A percentile compares a stretch with the other conserved stretches of the same genome.
phyloP scores from a whole-genome alignment of 2,797 vertebrate species.

The Pseudomugil gertrudae region DNA sequence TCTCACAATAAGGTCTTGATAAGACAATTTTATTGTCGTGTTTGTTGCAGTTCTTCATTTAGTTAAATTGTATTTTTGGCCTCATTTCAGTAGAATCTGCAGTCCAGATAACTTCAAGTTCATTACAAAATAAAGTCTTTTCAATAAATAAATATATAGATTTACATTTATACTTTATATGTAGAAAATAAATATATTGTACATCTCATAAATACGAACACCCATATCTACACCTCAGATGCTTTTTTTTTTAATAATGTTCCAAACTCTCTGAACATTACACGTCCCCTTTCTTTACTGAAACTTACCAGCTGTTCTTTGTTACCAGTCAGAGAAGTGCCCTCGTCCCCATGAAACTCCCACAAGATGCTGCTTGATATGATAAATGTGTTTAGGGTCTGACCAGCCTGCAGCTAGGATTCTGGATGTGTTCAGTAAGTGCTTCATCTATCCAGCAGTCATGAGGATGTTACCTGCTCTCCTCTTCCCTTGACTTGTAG shows the following conservation, averaged over 20 bases:
- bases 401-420: conserved; percentile 41
- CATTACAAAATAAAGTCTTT: conserved; percentile 99
- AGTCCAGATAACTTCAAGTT: conserved; percentile 93
- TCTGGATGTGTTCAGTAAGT: conserved; percentile 69
- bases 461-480: conserved; percentile 29
- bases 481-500: conserved; percentile 25
- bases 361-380: conserved; percentile 34
- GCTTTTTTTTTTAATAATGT: conserved; percentile 87
- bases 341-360: conserved; percentile 49
- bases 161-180: conserved; percentile 93
- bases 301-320: conserved; percentile 65
- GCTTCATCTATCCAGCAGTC: conserved; percentile 67
- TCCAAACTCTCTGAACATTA: conserved; percentile 85
- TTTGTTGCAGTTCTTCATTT: conserved; percentile 83
- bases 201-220: conserved; percentile 99
- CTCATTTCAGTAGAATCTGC: conserved; percentile 94
- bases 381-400: conserved; percentile 42
- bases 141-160: conserved; percentile 99
- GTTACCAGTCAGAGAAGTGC: conserved; percentile 70
- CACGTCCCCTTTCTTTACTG: conserved; percentile 77
- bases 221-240: conserved; percentile 94
- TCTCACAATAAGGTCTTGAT: conserved; percentile 75
- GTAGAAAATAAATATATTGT: conserved; percentile 99
- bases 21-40: conserved; percentile 96
- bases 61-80: conserved; percentile 53